These are phyloP conservation scores for Xenus cinereus DNA, from an alignment of 2,113 vertebrate genomes.

Conservation along the genomic window DNA sequence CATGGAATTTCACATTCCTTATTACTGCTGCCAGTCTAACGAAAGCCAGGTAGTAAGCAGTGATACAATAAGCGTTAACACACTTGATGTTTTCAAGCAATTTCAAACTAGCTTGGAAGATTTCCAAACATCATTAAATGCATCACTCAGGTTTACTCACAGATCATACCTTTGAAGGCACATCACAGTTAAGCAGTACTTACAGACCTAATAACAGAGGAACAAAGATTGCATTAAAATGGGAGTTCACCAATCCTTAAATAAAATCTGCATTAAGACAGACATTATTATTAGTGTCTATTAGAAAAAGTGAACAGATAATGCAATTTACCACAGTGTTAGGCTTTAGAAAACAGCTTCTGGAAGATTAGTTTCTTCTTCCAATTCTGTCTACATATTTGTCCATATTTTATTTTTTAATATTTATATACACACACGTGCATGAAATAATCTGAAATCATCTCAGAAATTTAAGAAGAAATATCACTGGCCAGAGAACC, in stretches of 20 bases:
- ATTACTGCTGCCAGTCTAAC: background rate
- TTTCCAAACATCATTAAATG: background rate
- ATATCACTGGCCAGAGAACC: background rate
- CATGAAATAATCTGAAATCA: background rate
- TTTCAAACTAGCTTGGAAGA: background rate
- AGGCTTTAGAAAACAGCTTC: background rate
- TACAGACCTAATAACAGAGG: background rate
- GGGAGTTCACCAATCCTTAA: background rate
- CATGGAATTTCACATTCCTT: background rate
- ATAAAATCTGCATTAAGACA: background rate
- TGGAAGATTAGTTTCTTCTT: background rate
- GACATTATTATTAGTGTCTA: background rate
- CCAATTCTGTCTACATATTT: background rate
- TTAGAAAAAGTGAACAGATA: background rate
- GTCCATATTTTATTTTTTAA: too few species aligned
- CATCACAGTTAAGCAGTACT: background rate
- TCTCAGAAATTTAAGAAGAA: background rate
- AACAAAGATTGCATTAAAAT: background rate
- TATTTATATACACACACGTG: accelerated
- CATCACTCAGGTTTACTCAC: background rate
- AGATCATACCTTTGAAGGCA: background rate
- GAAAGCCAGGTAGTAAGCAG: background rate
- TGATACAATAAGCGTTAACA: background rate
- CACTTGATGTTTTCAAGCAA: background rate
- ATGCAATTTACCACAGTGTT: background rate